A percentile compares a stretch with the other conserved stretches of the same genome.
Conservation (phyloP, 2,113 vertebrate genomes). For the Oncorhynchus nerka region DNA sequence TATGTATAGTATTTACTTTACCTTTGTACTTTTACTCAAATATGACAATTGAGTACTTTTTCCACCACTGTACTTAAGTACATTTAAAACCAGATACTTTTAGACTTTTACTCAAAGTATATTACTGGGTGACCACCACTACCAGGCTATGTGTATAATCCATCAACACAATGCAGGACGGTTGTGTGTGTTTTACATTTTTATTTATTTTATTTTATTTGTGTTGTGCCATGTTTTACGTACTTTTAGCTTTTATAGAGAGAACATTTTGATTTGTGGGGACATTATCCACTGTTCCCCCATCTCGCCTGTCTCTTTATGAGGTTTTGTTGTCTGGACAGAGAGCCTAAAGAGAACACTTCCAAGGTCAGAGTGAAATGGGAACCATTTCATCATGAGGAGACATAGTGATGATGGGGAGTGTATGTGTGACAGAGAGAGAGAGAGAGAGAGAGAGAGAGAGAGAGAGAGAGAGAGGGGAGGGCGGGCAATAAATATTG, state of each 20-base stretch:
- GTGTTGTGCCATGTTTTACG: slow-evolving; percentile 40
- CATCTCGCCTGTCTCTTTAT: slow-evolving; percentile 39
- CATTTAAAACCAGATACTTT: no score
- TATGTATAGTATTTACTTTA: no score
- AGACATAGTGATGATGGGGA: slow-evolving; percentile 47
- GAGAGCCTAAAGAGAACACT: slow-evolving; percentile 30
- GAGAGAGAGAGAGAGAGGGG: no score
- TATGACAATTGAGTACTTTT: no score
- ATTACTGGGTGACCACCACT: no score
- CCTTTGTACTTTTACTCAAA: no score
- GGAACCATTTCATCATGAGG: slow-evolving; percentile 61
- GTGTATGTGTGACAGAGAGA: slow-evolving; percentile 35
- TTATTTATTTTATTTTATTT: slow-evolving; percentile 14
- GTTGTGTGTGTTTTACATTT: slow-evolving; percentile 20
- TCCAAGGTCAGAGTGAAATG: slow-evolving; percentile 67
- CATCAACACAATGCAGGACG: slow-evolving; percentile 5
- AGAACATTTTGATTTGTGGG: slow-evolving; percentile 23
- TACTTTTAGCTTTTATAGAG: slow-evolving; percentile 45
- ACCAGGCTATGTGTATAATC: slow-evolving; percentile 45
- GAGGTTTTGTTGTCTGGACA: slow-evolving; percentile 20
- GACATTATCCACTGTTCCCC: slow-evolving; percentile 16
- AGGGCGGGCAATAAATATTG: slow-evolving; percentile 53
- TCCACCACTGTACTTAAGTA: no score
- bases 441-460: no score
- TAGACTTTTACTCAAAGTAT: no score